Conservation (phyloP, 1,140 invertebrate species). For the Metaphire vulgaris region DNA sequence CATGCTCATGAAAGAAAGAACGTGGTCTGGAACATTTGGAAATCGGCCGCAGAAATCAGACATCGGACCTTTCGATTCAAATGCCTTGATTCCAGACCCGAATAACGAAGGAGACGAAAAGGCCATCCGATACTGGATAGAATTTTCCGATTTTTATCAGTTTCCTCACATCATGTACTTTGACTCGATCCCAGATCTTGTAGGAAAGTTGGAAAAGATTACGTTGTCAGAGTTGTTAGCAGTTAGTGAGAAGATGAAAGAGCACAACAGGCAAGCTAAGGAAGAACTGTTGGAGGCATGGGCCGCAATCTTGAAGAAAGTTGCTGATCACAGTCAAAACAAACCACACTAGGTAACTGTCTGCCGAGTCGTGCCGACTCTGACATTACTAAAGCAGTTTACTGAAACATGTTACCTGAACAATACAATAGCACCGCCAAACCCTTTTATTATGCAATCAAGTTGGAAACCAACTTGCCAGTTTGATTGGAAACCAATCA, state of each 20-base stretch:
- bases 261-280: not conserved
- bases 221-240: not conserved
- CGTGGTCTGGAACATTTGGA: not conserved
- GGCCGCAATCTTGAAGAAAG: not conserved
- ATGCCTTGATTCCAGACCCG: constrained; percentile 27
- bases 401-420: too few species aligned
- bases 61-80: constrained; percentile 15
- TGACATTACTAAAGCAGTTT: too few species aligned
- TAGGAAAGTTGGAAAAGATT: not conserved
- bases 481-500: too few species aligned
- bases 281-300: not conserved
- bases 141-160: constrained; percentile 21
- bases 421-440: too few species aligned
- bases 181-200: constrained; percentile 7
- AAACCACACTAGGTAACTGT: not conserved
- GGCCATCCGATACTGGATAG: constrained; percentile 16
- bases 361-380: too few species aligned
- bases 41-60: not conserved
- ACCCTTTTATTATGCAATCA: too few species aligned
- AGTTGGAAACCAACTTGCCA: too few species aligned
- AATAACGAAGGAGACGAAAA: constrained; percentile 21
- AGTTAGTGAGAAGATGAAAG: not conserved
- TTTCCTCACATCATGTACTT: not conserved
- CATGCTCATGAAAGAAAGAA: constrained; percentile 24
- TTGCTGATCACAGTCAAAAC: not conserved